Evolutionary conservation across 2,888 invertebrate genomes (phyloP).

Genomic region (Oegoconia quadripuncta): DNA sequence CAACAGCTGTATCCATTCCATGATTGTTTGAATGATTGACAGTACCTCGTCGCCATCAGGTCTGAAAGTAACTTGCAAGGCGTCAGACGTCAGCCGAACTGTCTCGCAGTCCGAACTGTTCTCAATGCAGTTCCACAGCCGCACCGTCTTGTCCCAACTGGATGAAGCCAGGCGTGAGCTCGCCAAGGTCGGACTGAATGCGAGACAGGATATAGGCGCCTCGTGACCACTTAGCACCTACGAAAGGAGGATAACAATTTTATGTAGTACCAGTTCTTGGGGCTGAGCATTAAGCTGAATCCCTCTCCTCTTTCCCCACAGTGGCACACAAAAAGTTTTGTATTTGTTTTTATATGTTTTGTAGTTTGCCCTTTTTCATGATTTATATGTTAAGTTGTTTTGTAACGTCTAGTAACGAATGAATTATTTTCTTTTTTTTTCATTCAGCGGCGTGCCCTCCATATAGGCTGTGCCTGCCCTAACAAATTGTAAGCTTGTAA

Average conservation of each 20-base stretch:
- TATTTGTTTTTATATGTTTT: too few relatives aligned
- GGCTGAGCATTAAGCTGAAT: neutral
- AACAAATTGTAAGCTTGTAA: too few relatives aligned
- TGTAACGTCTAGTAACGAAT: too few relatives aligned
- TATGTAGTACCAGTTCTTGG: neutral
- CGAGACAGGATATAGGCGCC: constrained; percentile 91
- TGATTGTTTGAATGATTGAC: neutral
- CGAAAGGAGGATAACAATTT: constrained; percentile 9
- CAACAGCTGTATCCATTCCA: too few relatives aligned
- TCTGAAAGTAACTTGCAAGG: constrained; percentile 89
- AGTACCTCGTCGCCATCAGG: constrained; percentile 93
- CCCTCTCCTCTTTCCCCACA: neutral
- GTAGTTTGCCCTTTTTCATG: too few relatives aligned
- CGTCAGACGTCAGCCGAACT: constrained; percentile 88
- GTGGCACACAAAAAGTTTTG: too few relatives aligned
- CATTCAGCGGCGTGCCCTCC: too few relatives aligned
- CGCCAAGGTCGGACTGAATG: constrained; percentile 86
- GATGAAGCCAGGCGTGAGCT: constrained; percentile 88
- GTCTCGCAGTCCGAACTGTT: constrained; percentile 89
- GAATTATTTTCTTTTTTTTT: too few relatives aligned
- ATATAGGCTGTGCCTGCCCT: too few relatives aligned
- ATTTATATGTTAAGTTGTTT: too few relatives aligned
- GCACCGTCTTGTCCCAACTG: constrained; percentile 96
- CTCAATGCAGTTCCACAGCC: constrained; percentile 94
- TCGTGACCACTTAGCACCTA: constrained; percentile 94